Conservation (phyloP, 2,113 vertebrate genomes). For the human (Homo sapiens) region GRCh38 chr3:42498001-42498500, state of each 20-base stretch:
- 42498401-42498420: not conserved
- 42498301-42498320: not conserved
- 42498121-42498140: not conserved
- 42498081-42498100: not conserved
- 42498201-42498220: not conserved
- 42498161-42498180: not conserved
- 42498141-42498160: not conserved
- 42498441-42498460: not conserved
- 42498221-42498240: fast-evolving
- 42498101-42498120: not conserved
- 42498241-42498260: too few species aligned
- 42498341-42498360: not conserved
- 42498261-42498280: not conserved
- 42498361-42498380: not conserved
- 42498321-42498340: not conserved
- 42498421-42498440: not conserved
- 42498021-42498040: not conserved
- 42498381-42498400: not conserved
- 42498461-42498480: not conserved
- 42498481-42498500: not conserved
- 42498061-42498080: not conserved
- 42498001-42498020: not conserved
- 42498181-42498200: not conserved
- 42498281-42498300: not conserved
- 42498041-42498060: not conserved